phyloP scores from a whole-genome alignment of 2,113 vertebrate genomes.

The Oriolus oriolus region DNA sequence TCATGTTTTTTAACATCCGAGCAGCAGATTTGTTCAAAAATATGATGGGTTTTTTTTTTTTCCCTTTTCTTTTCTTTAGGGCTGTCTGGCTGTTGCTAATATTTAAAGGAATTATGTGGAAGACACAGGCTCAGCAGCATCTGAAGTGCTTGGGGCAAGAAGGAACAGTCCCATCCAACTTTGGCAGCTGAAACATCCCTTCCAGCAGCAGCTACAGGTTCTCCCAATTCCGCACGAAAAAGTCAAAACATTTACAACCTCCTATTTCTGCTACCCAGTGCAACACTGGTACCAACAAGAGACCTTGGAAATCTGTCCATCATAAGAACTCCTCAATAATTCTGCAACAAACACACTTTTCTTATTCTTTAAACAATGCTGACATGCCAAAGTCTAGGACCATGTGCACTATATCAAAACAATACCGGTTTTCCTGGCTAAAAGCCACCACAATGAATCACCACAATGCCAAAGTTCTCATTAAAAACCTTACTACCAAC shows the following conservation, averaged over 20 bases:
- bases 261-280: neutral
- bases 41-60: accelerated
- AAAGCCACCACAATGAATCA: neutral
- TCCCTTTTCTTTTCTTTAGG: neutral
- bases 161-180: neutral
- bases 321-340: constrained; percentile 9
- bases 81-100: neutral
- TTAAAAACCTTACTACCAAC: neutral
- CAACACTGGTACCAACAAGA: neutral
- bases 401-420: constrained; percentile 65
- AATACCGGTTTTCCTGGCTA: constrained; percentile 31
- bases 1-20: neutral
- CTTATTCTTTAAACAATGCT: constrained; percentile 53
- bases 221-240: neutral
- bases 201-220: neutral
- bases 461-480: neutral
- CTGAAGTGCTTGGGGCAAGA: neutral
- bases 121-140: neutral
- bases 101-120: neutral
- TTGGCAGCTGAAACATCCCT: neutral
- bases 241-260: constrained; percentile 28
- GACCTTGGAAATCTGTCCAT: constrained; percentile 40
- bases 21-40: neutral
- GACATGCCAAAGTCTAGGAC: constrained; percentile 54
- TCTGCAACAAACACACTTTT: neutral